A percentile compares a stretch with the other conserved stretches of the same genome.
phyloP scores from a whole-genome alignment of 2,888 invertebrate species.

The Drosophila macrothrix region DNA sequence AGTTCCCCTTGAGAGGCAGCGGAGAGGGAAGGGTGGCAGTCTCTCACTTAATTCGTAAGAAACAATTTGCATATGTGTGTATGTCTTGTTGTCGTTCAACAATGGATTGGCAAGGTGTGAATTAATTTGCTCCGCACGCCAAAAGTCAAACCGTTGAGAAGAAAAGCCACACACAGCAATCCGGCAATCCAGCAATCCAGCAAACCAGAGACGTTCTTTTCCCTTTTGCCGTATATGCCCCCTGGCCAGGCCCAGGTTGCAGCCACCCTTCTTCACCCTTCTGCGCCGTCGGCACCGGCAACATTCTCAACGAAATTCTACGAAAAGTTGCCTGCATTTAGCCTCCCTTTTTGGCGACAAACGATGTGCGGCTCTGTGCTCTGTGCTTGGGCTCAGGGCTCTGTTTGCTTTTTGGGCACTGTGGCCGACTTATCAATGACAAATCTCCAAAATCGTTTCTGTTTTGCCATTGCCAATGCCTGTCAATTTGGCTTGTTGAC shows the following conservation, averaged over 20 bases:
- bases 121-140: slow-evolving; percentile 83
- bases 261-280: slow-evolving; percentile 36
- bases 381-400: slow-evolving; percentile 4
- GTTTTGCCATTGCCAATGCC: slow-evolving; percentile 66
- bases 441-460: slow-evolving; percentile 80
- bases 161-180: slow-evolving; percentile 70
- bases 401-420: slow-evolving; percentile 41
- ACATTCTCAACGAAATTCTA: slow-evolving; percentile 61
- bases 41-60: slow-evolving; percentile 72
- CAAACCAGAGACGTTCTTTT: neutral
- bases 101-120: slow-evolving; percentile 83
- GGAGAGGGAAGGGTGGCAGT: neutral
- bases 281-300: slow-evolving; percentile 1
- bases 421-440: slow-evolving; percentile 78
- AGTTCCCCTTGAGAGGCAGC: neutral
- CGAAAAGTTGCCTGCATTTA: slow-evolving; percentile 62
- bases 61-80: slow-evolving; percentile 82
- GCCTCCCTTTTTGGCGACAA: slow-evolving; percentile 47
- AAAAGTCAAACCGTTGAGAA: slow-evolving; percentile 67
- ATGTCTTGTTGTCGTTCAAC: slow-evolving; percentile 61
- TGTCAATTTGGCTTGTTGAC: slow-evolving; percentile 80
- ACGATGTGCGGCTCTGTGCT: neutral
- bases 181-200: slow-evolving; percentile 8
- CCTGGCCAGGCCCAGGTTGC: neutral
- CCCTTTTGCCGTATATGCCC: slow-evolving; percentile 8